Base-by-base conservation (phyloP, 1,140 invertebrate species). In the Apis dorsata region DNA sequence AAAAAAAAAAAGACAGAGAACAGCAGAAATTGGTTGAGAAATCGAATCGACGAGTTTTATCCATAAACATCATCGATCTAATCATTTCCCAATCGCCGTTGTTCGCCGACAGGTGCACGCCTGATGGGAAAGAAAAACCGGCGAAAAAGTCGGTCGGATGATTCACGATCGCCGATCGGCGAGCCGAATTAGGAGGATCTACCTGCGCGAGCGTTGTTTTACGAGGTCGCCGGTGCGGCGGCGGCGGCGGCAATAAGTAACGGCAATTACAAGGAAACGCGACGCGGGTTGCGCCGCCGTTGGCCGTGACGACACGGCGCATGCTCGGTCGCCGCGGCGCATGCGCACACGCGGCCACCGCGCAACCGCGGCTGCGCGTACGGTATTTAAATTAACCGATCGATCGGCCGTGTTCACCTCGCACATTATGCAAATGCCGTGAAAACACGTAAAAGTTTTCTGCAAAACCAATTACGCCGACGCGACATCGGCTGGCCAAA, bases 371-470 rank as follows among this genome's bases (percentile, higher is more conserved):
- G 70, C 80, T 72, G 81, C 79, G 85, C 89, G 91, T 91, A 89
- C 91, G 89, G 90, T 93, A 93, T 93, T 93, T 91, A 93, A 93
- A 93, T 93, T 92, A 91, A 93, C 91, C 92, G 92, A 93, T 93
- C 92, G 92, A 93, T 93, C 92, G 90, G 76, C 81, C 87, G 88
- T 90, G 88, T 90, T 91, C 87, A 91, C 90, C 90, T 92, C 89
- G 92, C 91, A 90, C 92, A 92, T 93, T 93, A 92, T 93, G 92
- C 92, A 93, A 93, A 93, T 93, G 91, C 85, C 86, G 89, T 88
- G 89, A 92, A 93, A 92, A 91, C 92, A 92, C 91, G 92, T 90
- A 92, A 92, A 92, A 92, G 88, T 92, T 91, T 92, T 91, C 91
- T 90, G 91, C 90, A 92, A 93, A 92, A 91, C 88, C 92, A 93